A percentile compares a stretch with the other conserved stretches of the same genome.
phyloP scores from a whole-genome alignment of 2,797 vertebrate genomes.

The Gadopsis bispinosus region DNA sequence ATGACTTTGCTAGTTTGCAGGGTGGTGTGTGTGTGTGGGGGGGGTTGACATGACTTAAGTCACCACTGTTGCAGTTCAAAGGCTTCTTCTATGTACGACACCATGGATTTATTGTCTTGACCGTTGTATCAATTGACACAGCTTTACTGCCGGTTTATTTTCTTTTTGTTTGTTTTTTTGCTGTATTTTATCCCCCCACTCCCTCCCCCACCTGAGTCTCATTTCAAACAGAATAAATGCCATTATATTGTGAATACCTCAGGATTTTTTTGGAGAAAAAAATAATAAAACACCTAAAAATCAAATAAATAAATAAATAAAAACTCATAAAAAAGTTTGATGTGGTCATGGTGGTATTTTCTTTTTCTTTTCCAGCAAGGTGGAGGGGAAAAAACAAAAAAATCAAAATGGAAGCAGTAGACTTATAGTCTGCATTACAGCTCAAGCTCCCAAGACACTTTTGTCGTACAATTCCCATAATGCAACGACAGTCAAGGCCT shows the following conservation, averaged over 20 bases:
- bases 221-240: slow-evolving; percentile 87
- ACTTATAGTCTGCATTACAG: neutral
- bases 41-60: slow-evolving; percentile 33
- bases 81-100: slow-evolving; percentile 59
- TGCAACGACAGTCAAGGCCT: neutral
- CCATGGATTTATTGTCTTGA: slow-evolving; percentile 54
- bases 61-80: slow-evolving; percentile 52
- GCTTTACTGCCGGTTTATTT: slow-evolving; percentile 68
- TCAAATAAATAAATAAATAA: slow-evolving; percentile 82
- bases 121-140: slow-evolving; percentile 69
- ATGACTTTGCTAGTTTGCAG: slow-evolving; percentile 62
- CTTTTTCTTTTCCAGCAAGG: neutral
- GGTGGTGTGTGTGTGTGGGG: slow-evolving; percentile 3
- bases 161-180: slow-evolving; percentile 44
- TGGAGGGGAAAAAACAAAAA: neutral
- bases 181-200: slow-evolving; percentile 59
- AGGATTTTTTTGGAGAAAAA: slow-evolving; percentile 87
- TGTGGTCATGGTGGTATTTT: slow-evolving; percentile 8
- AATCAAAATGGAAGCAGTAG: neutral
- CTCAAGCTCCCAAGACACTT: too few species aligned
- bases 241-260: slow-evolving; percentile 92
- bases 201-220: slow-evolving; percentile 50
- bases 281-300: slow-evolving; percentile 84
- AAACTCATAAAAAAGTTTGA: slow-evolving; percentile 74
- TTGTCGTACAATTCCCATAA: too few species aligned